Base-by-base conservation (phyloP, 2,888 invertebrate genomes). In the Troilus luridus region DNA sequence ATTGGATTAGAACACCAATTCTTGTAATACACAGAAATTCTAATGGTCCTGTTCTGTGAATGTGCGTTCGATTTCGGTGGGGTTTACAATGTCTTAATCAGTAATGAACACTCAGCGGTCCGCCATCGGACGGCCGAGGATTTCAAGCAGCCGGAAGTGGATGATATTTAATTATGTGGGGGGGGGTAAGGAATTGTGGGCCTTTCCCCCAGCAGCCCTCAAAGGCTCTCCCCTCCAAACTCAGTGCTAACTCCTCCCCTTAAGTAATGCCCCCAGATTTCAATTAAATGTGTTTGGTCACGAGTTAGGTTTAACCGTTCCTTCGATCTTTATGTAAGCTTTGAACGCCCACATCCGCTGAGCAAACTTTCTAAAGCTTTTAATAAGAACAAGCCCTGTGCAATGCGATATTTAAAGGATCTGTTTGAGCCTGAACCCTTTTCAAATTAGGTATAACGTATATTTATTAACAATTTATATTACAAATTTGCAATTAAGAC, bases 201-300 rank as follows among this genome's bases (percentile, higher is more conserved):
- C 89, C 60, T 56, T 62, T 64, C 62, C 89, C 64, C 41, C 27
- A 88, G 85, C 85, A 54, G n/a, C 85, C 85, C 85, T 85, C 85
- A 85, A 85, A 85, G 85, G 85, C 54, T n/a, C 56, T 85, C 89
- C 89, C 89, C 54, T 64, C 64, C 58, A 88, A 88, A 64, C 89
- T 54, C 62, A 11, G 85, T 56, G 56, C 85, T 85, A 85, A 58
- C 27, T n/a, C 41, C 64, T 89, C 64, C 89, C 64, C 64, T 67
- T 64, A 89, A 89, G 89, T 62, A 89, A 89, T 89, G 89, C 89
- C 62, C 41, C 62, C 64, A 64, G 89, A 89, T 89, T 89, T 89
- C 89, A 89, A 89, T 89, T 89, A 89, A 89, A 89, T 89, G 89
- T 64, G 89, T 88, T 88, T 89, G 89, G 89, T 67, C 89, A 89